These are phyloP conservation scores for Ernsta delagoae DNA, from an alignment of 2,888 invertebrate genomes.

Conservation along the genomic window DNA sequence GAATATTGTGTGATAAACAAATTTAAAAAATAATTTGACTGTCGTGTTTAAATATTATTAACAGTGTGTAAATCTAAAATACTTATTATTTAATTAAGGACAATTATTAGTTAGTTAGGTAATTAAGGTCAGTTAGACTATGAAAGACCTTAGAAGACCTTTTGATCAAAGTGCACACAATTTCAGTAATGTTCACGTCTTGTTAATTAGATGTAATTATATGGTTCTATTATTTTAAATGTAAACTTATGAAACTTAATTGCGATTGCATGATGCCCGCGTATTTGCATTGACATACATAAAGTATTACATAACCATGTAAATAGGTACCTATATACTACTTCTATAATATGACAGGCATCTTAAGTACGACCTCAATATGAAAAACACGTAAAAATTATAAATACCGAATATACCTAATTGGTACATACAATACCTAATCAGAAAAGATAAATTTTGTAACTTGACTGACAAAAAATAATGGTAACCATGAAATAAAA, in stretches of 20 bases:
- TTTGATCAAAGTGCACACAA: neutral
- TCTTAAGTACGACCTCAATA: too few relatives aligned
- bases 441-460: too few relatives aligned
- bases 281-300: neutral
- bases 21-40: too few relatives aligned
- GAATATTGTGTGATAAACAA: too few relatives aligned
- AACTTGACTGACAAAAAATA: too few relatives aligned
- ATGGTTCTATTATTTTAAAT: neutral
- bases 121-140: neutral
- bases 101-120: neutral
- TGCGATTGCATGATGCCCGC: neutral
- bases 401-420: too few relatives aligned
- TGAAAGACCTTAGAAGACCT: neutral
- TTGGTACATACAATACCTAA: too few relatives aligned
- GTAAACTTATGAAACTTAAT: neutral
- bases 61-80: constrained; percentile 37
- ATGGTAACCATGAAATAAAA: too few relatives aligned
- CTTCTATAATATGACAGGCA: neutral
- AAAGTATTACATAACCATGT: neutral
- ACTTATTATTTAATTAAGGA: constrained; percentile 46
- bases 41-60: too few relatives aligned
- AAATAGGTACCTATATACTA: neutral
- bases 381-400: too few relatives aligned
- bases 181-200: neutral
- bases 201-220: neutral